Evolutionary conservation across 2,113 vertebrate species (phyloP).

Genomic region (Arothron firmamentum): DNA sequence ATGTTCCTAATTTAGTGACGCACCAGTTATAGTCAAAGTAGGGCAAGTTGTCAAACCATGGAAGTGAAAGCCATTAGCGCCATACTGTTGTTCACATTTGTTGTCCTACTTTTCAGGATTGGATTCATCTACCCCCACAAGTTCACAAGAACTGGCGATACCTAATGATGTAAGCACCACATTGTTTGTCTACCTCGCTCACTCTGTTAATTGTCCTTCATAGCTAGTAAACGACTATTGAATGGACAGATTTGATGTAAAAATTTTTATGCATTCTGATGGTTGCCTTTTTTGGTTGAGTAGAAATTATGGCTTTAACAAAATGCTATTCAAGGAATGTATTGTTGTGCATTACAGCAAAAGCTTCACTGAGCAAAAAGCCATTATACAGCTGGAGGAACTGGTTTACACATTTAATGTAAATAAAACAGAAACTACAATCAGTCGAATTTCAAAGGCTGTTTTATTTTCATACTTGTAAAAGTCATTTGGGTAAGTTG

Average conservation of each 20-base stretch:
- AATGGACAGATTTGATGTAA: conserved; percentile 26
- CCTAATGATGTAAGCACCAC: conserved; percentile 89
- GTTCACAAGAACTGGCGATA: conserved; percentile 92
- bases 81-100: conserved; percentile 49
- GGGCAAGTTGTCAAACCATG: conserved; percentile 37
- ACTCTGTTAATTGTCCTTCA: conserved; percentile 17
- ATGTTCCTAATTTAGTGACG: conserved; percentile 20
- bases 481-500: too few species aligned
- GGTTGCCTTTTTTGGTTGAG: neutral
- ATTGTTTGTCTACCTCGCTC: conserved; percentile 38
- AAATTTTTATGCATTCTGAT: neutral
- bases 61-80: conserved; percentile 47
- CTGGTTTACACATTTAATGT: too few species aligned
- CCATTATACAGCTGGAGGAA: too few species aligned
- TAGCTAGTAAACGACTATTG: conserved; percentile 28
- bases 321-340: too few species aligned
- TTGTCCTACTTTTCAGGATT: conserved; percentile 81
- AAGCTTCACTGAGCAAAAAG: too few species aligned
- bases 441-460: too few species aligned
- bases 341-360: too few species aligned
- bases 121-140: conserved; percentile 83
- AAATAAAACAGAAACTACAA: too few species aligned
- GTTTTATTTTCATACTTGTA: too few species aligned
- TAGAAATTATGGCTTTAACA: too few species aligned
- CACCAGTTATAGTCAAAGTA: conserved; percentile 41